Evolutionary conservation across 2,888 invertebrate species (phyloP).

Genomic region (Zelleria hepariella): DNA sequence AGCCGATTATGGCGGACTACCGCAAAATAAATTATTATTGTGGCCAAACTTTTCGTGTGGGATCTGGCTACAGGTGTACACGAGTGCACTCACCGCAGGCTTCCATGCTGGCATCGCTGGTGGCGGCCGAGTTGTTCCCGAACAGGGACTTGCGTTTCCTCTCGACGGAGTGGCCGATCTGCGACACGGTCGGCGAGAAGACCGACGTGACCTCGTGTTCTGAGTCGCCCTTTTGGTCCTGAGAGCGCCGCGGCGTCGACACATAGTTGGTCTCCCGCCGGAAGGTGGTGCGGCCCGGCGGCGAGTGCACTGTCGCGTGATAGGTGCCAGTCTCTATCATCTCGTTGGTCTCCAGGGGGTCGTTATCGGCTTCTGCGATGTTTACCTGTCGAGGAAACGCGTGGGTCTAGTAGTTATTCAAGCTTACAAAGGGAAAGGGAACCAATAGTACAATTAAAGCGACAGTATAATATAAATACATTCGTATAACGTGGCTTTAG

Average conservation of each 20-base stretch:
- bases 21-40: constrained; percentile 7
- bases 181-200: constrained; percentile 27
- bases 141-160: constrained; percentile 44
- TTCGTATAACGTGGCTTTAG: too few relatives aligned
- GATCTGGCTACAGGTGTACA: too few relatives aligned
- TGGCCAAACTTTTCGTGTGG: too few relatives aligned
- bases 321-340: constrained; percentile 16
- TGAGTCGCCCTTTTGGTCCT: constrained; percentile 17
- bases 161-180: constrained; percentile 25
- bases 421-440: too few relatives aligned
- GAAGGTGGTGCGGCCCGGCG: constrained; percentile 22
- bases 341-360: background rate
- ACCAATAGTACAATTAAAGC: too few relatives aligned
- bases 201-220: constrained; percentile 20
- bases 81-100: constrained; percentile 22
- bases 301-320: constrained; percentile 18
- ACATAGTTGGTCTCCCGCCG: constrained; percentile 26
- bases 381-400: background rate
- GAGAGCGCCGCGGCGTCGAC: constrained; percentile 22
- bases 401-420: background rate
- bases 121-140: constrained; percentile 17
- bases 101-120: constrained; percentile 17
- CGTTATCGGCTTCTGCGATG: background rate
- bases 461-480: too few relatives aligned
- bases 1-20: background rate